Evolutionary conservation across 2,113 vertebrate species (phyloP).

Genomic region (Daubentonia madagascariensis): DNA sequence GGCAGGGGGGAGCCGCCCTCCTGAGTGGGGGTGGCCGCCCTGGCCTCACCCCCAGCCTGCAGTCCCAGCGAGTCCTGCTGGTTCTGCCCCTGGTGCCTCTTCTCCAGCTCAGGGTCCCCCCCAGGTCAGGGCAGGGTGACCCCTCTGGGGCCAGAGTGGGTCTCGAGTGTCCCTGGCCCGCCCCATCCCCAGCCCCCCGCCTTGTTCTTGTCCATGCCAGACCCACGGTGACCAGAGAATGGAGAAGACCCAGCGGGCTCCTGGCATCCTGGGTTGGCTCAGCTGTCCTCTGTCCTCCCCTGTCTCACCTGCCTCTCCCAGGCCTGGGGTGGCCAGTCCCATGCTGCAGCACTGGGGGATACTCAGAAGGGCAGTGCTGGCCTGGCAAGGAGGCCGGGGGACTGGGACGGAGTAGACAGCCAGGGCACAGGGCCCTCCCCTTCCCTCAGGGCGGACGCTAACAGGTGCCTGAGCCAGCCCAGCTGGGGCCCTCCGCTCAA

Average conservation of each 20-base stretch:
- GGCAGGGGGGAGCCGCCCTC: too few relatives aligned
- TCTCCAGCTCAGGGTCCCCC: background rate
- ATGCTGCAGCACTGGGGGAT: fast-evolving
- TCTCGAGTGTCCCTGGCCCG: background rate
- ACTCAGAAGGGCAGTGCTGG: background rate
- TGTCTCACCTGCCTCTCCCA: background rate
- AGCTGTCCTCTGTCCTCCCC: background rate
- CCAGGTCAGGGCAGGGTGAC: too few relatives aligned
- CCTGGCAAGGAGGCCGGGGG: fast-evolving
- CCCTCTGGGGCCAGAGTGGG: too few relatives aligned
- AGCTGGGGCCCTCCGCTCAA: background rate
- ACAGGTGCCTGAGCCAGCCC: background rate
- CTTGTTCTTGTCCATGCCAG: too few relatives aligned
- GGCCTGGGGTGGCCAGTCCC: background rate
- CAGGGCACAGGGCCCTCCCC: too few relatives aligned
- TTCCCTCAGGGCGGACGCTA: fast-evolving
- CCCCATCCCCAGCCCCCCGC: fast-evolving
- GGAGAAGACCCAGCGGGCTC: fast-evolving
- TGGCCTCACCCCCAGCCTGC: background rate
- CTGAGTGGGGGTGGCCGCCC: too few relatives aligned
- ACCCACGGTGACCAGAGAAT: background rate
- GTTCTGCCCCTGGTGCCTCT: fast-evolving
- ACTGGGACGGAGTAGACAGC: fast-evolving
- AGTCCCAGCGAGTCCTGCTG: background rate
- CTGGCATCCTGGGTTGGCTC: background rate